Evolutionary conservation across 2,888 invertebrate species (phyloP), one percentile per base, ranked within the genome.

Genomic region (Dysmachus trigonus): DNA sequence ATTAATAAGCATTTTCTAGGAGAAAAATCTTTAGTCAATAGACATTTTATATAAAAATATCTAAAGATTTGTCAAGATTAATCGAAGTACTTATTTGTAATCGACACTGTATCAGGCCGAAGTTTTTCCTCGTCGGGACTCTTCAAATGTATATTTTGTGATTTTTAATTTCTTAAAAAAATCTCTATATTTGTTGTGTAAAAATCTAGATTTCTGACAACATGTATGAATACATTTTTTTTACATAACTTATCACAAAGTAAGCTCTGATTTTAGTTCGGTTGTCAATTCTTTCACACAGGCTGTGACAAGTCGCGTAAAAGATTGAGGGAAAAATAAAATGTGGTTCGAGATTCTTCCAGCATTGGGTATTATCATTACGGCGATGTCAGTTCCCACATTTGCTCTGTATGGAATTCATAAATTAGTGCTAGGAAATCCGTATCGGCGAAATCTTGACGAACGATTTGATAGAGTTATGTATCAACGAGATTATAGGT

Each of bases 311-410:
- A 33, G 33, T 33, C 6, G 33, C 6, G 33, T 6, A 47, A 15
- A 4, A n/a, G 13, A 47, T 47, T 47, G n/a, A 47, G 15, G 2
- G 13, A 5, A 47, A 47, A n/a, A 4, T 3, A 47, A 95, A n/a
- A 95, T 95, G 95, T 95, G 95, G 95, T 95, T 94, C 91, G 95
- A 95, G 94, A 94, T 95, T 90, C 89, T 95, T 89, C 95, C 95
- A 13, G 93, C 94, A 89, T 93, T 94, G 88, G 93, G 92, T 88
- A 94, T 95, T 87, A 93, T 95, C 85, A 92, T 93, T 74, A 94
- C 93, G 53, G 94, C 93, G 1, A 85, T 95, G 88, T 93, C 94
- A 22, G 88, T 95, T 86, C 95, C 95, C 15, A 94, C 94, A 88
- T 94, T 93, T 91, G 93, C 93, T 2, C 92, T 94, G 62, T 95